Evolutionary conservation across 37 sponge, comb jelly and placozoan species (phyloP), one percentile per base, ranked within the genome.

Genomic region (Agelas oroides): DNA sequence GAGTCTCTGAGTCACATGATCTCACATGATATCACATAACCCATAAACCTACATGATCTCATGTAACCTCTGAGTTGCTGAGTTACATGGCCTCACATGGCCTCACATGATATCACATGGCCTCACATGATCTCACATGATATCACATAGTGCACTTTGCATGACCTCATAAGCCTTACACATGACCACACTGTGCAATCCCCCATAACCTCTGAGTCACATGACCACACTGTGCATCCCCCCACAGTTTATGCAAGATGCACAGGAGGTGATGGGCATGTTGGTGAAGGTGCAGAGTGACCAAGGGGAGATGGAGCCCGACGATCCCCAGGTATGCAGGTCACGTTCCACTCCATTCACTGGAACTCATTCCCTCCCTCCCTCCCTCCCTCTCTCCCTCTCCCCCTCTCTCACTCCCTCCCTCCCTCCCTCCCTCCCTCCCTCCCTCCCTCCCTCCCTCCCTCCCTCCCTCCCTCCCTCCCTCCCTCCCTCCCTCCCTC

Each of bases 231-330:
- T 61, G 8, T 70, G 31, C 41, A 15, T 32, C 33, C 25, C 39
- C 59, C n/a, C 81, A 59, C 54, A 94, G 92, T 99, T 99, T 86
- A 92, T 97, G 94, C 90, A 88, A 28, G 99, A 99, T 91, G 99
- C 99, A 17, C 88, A 82, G 28, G 97, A 99, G 35, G 91, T 99
- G 59, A 92, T 99, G 94, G 87, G 86, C 58, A 75, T 96, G 71
- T 59, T 99, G 36, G 79, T 99, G 75, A 99, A 99, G 84, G 86
- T 91, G 35, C 98, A 98, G 77, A 93, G 78, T 16, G 92, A 94
- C 20, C 95, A 95, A 38, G 92, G 87, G 36, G 89, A 84, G 41
- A 61, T 87, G 89, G 90, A 90, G 58, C 81, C 91, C 20, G 94
- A 93, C 37, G 94, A 93, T 75, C 94, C 94, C 25, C 94, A 94